A percentile compares a stretch with the other conserved stretches of the same genome.
phyloP scores from a whole-genome alignment of 2,888 invertebrate species.

The Plebejus melissa region DNA sequence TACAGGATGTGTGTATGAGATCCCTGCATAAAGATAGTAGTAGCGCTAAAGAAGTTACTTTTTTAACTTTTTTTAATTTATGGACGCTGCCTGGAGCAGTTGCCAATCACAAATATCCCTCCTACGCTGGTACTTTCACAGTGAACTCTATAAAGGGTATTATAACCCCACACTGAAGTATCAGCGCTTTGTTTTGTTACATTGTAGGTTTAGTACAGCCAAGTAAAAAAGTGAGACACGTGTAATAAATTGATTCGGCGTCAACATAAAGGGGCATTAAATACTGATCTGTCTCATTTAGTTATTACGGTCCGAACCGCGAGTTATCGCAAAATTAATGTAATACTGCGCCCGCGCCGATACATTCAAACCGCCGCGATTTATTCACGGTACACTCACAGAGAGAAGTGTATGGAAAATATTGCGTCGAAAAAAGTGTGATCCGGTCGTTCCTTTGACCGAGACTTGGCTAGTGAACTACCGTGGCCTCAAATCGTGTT shows the following conservation, averaged over 20 bases:
- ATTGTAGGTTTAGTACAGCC: neutral
- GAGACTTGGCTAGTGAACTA: no score
- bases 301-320: neutral
- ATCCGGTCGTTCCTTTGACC: no score
- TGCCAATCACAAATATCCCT: no score
- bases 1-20: no score
- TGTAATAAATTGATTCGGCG: neutral
- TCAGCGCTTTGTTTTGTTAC: neutral
- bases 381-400: constrained; percentile 19
- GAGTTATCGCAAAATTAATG: constrained; percentile 25
- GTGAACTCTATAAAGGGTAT: no score
- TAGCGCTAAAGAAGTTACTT: no score
- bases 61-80: no score
- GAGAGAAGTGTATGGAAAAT: neutral
- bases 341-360: constrained; percentile 13
- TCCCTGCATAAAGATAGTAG: no score
- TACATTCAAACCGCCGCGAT: constrained; percentile 11
- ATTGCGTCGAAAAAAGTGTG: neutral
- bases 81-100: no score
- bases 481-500: no score
- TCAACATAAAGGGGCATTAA: neutral
- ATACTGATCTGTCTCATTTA: constrained; percentile 25
- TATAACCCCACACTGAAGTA: no score
- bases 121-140: no score
- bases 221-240: neutral